phyloP scores from a whole-genome alignment of 2,113 vertebrate species.

The Barnardius zonarius region DNA sequence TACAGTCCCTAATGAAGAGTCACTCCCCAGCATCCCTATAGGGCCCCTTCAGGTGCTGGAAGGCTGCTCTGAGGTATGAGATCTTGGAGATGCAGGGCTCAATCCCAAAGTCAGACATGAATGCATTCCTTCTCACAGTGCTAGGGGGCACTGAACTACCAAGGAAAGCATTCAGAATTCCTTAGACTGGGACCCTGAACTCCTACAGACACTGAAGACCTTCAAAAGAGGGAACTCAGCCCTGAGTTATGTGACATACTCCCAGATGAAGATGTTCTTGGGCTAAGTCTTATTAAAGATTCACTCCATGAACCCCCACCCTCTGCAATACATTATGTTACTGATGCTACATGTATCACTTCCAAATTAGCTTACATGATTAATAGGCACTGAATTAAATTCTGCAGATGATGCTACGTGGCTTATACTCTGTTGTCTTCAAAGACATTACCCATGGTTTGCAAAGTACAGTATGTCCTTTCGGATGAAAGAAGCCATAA shows the following conservation, averaged over 20 bases:
- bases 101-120: not conserved
- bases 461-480: slow-evolving; percentile 16
- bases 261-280: not conserved
- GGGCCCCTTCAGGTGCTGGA: no score
- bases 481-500: not conserved
- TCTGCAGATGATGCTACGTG: not conserved
- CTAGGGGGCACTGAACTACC: not conserved
- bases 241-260: not conserved
- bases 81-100: not conserved
- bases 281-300: not conserved
- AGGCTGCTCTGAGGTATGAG: no score
- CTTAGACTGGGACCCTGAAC: not conserved
- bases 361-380: slow-evolving; percentile 13
- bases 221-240: not conserved
- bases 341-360: not conserved
- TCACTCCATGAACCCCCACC: not conserved
- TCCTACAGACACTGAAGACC: not conserved
- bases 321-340: not conserved
- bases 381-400: not conserved
- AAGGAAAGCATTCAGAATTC: not conserved
- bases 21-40: no score
- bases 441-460: not conserved
- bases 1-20: no score
- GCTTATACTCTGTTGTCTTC: not conserved
- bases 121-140: not conserved